phyloP scores from a whole-genome alignment of 2,888 invertebrate genomes.

The Mechanitis mazaeus region DNA sequence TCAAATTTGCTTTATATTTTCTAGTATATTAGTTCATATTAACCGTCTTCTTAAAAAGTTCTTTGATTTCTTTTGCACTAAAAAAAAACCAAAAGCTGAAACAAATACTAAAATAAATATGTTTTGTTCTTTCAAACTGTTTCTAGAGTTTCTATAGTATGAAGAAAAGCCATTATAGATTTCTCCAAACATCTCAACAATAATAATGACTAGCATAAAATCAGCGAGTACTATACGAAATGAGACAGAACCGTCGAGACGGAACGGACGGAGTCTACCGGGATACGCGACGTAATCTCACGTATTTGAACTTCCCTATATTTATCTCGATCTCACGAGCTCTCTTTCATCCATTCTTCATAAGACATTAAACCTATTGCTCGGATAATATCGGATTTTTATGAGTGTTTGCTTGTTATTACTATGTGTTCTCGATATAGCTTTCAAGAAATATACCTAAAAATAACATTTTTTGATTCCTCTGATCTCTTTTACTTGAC shows the following conservation, averaged over 20 bases:
- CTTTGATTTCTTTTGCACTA: no score
- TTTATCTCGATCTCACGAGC: constrained; percentile 23
- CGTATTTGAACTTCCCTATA: constrained; percentile 8
- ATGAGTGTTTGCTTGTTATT: constrained; percentile 48
- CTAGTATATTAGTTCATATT: background rate
- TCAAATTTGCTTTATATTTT: constrained; percentile 3
- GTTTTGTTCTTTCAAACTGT: no score
- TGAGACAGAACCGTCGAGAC: no score
- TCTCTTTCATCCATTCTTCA: constrained; percentile 38
- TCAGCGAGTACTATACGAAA: no score
- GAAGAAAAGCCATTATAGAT: no score
- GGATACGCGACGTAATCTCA: constrained; percentile 15
- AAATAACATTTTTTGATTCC: background rate
- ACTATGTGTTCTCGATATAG: constrained; percentile 35
- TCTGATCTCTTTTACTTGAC: background rate
- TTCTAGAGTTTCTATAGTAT: no score
- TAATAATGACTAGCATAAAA: no score
- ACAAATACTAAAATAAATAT: no score
- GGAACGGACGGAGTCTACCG: no score
- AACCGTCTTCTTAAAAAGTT: background rate
- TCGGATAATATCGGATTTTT: constrained; percentile 57
- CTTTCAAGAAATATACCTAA: background rate
- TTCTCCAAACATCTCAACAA: no score
- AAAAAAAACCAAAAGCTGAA: no score
- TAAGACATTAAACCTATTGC: constrained; percentile 63